Base-by-base conservation (phyloP, 2,888 invertebrate species). In the Teleiodes luculella region DNA sequence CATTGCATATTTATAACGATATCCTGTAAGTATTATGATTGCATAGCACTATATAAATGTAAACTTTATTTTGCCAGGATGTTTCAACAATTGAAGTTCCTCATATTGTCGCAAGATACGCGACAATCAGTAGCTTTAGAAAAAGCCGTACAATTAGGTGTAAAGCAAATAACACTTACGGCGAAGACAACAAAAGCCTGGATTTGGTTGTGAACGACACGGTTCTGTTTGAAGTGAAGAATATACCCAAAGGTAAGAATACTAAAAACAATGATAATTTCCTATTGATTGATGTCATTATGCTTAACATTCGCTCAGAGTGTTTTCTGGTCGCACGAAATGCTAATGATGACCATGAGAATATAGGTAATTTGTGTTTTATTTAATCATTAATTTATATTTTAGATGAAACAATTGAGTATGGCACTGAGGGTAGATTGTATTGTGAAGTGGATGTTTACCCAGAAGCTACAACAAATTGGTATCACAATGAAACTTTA, bases 371-470 rank as follows among this genome's bases (percentile, higher is more conserved):
- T n/a, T n/a, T n/a, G n/a, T n/a, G n/a, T n/a, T n/a, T n/a, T n/a
- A n/a, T n/a, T n/a, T n/a, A 14, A 13, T 37, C 37, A 37, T n/a
- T 8, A 11, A 37, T 37, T 37, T 14, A 46, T 11, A 16, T 49
- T 49, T 2, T 28, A 88, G 87, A 83, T 58, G 61, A 61, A 6
- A 70, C 69, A 0, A 67, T 88, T 28, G 77, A 81, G 64, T 88
- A 78, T 36, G 81, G 76, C 0, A 58, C 48, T 2, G 73, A 80
- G 57, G 79, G 76, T 0, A 72, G 63, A 58, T 56, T 88, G 0
- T 66, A 63, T 39, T 88, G 87, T 43, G 65, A 80, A 69, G 78
- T 82, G 0, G 65, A 69, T 0, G 79, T 86, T 0, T 87, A 83
- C 52, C 87, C 87, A 0, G 74, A 77, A 57, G 81, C 78, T 0